Evolutionary conservation across 2,888 invertebrate genomes (phyloP), one percentile per base, ranked within the genome.

Genomic region (Drosophila peninsularis): DNA sequence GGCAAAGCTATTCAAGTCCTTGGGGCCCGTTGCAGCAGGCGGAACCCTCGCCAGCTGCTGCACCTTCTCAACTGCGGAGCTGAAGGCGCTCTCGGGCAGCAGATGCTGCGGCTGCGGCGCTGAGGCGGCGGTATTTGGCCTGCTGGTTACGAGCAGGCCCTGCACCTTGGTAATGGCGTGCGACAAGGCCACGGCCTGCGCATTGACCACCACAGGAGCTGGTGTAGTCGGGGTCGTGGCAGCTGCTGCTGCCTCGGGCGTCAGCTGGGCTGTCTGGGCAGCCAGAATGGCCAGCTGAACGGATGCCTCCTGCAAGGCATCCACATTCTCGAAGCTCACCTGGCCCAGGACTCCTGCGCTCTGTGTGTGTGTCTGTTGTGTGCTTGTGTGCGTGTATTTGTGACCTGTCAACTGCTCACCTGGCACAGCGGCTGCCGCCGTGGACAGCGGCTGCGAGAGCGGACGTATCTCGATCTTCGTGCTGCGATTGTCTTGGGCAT

Each of bases 381-480:
- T 47, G 34, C 11, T 61, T 45, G 44, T 52, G 47, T 39, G 39
- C 55, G 42, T 55, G 53, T 39, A 61, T 32, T 30, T 5, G 39
- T 45, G 24, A 42, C 47, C 39, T 37, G 27, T 30, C 14, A 45
- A 4, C 27, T 24, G 52, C 56, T 36, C 55, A 55, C 54, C 54
- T 54, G 54, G 19, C 36, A 13, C 57, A 41, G 41, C 54, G 24
- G 24, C 37, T 19, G 58, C 47, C 27, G 64, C 71, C 10, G 71
- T 4, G 52, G 52, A 6, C 54, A 86, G 27, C 11, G 75, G 64
- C 62, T 63, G 65, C 2, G 86, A 75, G 9, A 88, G 70, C 10
- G 89, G 65, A n/a, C 85, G 87, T 32, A 89, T 89, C 17, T 80
- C 81, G 2, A 66, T 89, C 47, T 89, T 87, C 10, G 60, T 55